phyloP scores from a whole-genome alignment of 2,888 invertebrate species.

The Philhelius pedissequus region DNA sequence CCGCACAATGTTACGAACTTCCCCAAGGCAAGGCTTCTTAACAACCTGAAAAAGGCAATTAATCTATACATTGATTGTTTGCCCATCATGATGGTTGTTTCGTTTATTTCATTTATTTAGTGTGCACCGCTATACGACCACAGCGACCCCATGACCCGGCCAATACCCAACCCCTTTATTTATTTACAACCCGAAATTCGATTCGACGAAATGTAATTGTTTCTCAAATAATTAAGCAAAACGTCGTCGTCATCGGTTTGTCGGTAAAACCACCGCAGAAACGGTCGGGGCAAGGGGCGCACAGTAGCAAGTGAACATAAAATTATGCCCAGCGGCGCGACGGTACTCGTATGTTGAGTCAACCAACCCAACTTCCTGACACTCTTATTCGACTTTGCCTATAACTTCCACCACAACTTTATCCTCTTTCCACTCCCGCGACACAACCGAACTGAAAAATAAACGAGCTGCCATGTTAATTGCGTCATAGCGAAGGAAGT shows the following conservation, averaged over 20 bases:
- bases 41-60: no score
- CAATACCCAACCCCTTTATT: not conserved
- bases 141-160: conserved; percentile 37
- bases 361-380: conserved; percentile 16
- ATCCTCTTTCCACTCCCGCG: not conserved
- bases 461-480: conserved; percentile 62
- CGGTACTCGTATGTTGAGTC: not conserved
- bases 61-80: no score
- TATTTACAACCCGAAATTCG: conserved; percentile 46
- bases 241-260: conserved; percentile 32
- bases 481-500: conserved; percentile 66
- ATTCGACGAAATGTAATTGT: conserved; percentile 65
- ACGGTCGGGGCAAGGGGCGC: not conserved
- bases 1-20: no score
- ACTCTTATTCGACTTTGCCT: not conserved
- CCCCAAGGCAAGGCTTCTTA: no score
- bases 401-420: not conserved
- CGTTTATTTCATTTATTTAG: conserved; percentile 35
- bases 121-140: conserved; percentile 39
- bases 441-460: not conserved
- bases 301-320: conserved; percentile 14
- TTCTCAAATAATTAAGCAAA: conserved; percentile 67
- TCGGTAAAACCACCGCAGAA: conserved; percentile 46
- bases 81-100: no score
- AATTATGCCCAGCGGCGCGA: conserved; percentile 19